A percentile compares a stretch with the other conserved stretches of the same genome.
Evolutionary conservation across 1,140 invertebrate genomes (phyloP).

Genomic region (Trypoxylus dichotomus): DNA sequence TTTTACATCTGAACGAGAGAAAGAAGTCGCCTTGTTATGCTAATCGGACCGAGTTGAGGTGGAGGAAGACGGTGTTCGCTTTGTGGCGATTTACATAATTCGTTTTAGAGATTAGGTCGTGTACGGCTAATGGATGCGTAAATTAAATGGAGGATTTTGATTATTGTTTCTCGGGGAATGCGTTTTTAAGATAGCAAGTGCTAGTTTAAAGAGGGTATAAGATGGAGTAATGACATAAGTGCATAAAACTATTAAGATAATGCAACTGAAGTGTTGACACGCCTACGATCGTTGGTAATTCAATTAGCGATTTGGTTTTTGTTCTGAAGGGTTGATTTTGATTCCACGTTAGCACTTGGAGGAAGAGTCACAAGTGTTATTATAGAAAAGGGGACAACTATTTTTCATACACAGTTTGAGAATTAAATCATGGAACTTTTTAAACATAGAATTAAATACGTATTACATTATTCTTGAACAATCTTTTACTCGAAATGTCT

Average conservation of each 20-base stretch:
- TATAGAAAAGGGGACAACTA: no score
- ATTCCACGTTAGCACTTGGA: no score
- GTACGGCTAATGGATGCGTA: conserved; percentile 11
- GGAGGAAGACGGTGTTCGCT: neutral
- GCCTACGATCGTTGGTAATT: no score
- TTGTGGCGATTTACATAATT: conserved; percentile 20
- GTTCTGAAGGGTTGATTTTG: no score
- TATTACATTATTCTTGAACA: no score
- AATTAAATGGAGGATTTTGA: conserved; percentile 15
- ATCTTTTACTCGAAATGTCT: no score
- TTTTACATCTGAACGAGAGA: neutral
- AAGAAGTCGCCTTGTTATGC: conserved; percentile 23
- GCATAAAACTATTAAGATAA: neutral
- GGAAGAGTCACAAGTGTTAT: no score
- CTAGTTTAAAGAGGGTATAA: neutral
- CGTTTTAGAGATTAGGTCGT: conserved; percentile 4
- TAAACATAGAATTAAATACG: no score
- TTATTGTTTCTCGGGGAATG: neutral
- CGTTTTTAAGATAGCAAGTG: neutral
- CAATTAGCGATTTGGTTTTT: no score
- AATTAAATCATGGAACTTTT: no score
- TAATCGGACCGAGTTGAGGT: neutral
- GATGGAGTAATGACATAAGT: neutral
- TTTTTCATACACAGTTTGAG: no score
- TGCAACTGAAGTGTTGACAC: neutral